Evolutionary conservation across 2,888 invertebrate genomes (phyloP).

Genomic region (Heteropelma amictum): DNA sequence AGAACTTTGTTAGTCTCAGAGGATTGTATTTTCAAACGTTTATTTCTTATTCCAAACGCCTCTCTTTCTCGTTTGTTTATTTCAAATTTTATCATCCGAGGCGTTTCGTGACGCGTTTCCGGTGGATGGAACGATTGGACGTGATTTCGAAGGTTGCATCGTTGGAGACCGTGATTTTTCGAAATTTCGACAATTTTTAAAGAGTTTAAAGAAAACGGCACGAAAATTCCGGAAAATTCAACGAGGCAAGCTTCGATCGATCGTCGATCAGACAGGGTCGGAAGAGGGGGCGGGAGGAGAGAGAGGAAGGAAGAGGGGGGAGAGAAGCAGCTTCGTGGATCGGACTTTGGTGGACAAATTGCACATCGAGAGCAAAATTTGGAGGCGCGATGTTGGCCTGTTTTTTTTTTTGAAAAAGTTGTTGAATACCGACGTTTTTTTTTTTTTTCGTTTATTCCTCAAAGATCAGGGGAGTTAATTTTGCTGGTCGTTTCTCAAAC

Average conservation of each 20-base stretch:
- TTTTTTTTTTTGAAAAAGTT: not conserved
- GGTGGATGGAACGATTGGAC: too few relatives aligned
- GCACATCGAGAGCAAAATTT: not conserved
- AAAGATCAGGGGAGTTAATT: too few relatives aligned
- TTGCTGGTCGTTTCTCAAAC: constrained; percentile 47
- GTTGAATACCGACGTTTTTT: not conserved
- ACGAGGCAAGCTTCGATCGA: not conserved
- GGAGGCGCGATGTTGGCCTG: not conserved
- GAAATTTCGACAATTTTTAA: too few relatives aligned
- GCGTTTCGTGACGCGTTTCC: too few relatives aligned
- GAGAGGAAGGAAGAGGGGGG: constrained; percentile 39
- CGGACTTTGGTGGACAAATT: constrained; percentile 42
- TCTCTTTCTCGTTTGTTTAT: constrained; percentile 23
- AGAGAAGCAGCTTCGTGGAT: constrained; percentile 31
- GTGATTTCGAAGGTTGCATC: too few relatives aligned
- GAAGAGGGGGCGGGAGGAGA: constrained; percentile 41
- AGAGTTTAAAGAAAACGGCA: too few relatives aligned
- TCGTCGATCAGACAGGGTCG: constrained; percentile 30
- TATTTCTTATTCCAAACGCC: constrained; percentile 9
- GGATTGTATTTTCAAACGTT: constrained; percentile 34
- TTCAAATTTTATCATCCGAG: too few relatives aligned
- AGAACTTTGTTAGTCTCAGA: constrained; percentile 69
- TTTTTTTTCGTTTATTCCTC: not conserved
- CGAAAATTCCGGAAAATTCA: too few relatives aligned
- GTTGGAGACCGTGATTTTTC: too few relatives aligned